A percentile compares a stretch with the other conserved stretches of the same genome.
These are phyloP conservation scores for Galbula dea DNA, from an alignment of 2,113 vertebrate species.

Conservation along the genomic window DNA sequence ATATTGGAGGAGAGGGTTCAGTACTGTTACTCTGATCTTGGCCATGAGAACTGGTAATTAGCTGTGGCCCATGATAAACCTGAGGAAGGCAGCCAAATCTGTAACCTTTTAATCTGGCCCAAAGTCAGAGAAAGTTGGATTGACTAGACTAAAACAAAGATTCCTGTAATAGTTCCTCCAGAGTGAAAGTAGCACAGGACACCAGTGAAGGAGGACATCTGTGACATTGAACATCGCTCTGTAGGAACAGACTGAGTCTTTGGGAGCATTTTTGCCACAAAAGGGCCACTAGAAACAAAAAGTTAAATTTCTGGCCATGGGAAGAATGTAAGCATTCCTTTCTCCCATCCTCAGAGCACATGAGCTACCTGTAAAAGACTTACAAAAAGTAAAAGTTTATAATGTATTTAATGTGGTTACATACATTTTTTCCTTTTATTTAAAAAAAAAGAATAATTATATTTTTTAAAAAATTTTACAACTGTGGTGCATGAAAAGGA, in stretches of 20 bases:
- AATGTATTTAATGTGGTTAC: neutral
- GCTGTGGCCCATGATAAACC: neutral
- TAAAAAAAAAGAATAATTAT: too few relatives aligned
- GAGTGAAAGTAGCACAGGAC: neutral
- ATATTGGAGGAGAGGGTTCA: neutral
- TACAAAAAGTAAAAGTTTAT: neutral
- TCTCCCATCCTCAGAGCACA: neutral
- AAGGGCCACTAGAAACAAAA: neutral
- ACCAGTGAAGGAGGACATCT: neutral
- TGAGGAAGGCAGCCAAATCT: neutral
- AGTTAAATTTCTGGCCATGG: neutral
- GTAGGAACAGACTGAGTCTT: neutral
- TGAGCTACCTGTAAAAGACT: neutral
- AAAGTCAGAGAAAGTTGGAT: neutral
- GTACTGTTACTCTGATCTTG: neutral
- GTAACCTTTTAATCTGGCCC: neutral
- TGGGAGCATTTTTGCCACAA: neutral
- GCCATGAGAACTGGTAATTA: neutral
- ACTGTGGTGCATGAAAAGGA: neutral
- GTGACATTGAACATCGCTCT: fast-evolving
- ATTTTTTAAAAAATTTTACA: neutral
- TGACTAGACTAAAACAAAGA: neutral
- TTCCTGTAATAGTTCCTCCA: neutral
- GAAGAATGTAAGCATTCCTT: neutral
- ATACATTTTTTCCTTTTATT: neutral